These are phyloP conservation scores for Rhabdophis nuchalis DNA, from an alignment of 2,797 vertebrate genomes.

Conservation along the genomic window DNA sequence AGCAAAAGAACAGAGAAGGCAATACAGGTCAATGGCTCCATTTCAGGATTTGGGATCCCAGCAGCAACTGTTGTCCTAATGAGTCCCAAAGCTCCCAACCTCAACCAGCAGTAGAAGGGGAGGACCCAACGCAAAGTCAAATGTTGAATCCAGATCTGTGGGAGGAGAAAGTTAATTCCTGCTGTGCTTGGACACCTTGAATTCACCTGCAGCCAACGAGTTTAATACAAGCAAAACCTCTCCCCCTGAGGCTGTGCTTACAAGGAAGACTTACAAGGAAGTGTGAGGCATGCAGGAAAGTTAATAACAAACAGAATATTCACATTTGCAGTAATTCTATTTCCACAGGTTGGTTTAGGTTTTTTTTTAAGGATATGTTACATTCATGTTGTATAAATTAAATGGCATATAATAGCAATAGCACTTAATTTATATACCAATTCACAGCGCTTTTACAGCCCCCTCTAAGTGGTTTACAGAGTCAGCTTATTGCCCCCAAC, in stretches of 20 bases:
- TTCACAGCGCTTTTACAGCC: too few species aligned
- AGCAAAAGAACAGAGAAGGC: slow-evolving; percentile 46
- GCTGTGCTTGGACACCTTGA: slow-evolving; percentile 49
- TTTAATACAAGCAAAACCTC: neutral
- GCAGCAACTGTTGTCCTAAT: fast-evolving
- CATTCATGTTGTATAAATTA: neutral
- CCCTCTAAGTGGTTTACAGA: too few species aligned
- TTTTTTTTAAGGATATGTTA: neutral
- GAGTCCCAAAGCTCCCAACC: fast-evolving
- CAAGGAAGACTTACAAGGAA: neutral
- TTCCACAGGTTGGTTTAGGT: neutral
- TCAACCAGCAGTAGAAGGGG: slow-evolving; percentile 11
- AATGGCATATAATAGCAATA: neutral
- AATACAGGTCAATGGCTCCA: slow-evolving; percentile 21
- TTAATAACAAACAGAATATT: neutral
- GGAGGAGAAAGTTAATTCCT: slow-evolving; percentile 67
- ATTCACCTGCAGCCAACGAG: slow-evolving; percentile 28
- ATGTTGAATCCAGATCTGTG: slow-evolving; percentile 34
- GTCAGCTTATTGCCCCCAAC: too few species aligned
- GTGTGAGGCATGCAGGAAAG: neutral
- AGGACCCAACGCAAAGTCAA: neutral
- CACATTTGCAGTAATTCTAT: neutral
- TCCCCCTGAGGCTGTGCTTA: neutral
- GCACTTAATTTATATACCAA: too few species aligned
- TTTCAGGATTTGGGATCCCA: neutral